Evolutionary conservation across 2,797 vertebrate species (phyloP), one percentile per base, ranked within the genome.

Genomic region (Emydoidea blandingii): DNA sequence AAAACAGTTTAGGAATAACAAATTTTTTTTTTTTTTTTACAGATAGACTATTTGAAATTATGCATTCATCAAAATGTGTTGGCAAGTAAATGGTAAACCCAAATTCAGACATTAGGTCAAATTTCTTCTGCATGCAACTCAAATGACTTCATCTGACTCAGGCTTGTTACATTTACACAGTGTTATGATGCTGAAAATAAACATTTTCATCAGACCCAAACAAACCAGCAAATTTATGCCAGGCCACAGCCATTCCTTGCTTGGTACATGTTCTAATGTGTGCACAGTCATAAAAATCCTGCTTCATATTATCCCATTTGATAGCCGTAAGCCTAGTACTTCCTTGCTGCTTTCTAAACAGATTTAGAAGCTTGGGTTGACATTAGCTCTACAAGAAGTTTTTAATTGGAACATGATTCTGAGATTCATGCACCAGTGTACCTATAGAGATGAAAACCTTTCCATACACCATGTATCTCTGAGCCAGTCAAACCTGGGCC

Each of bases 371-470:
- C 83, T 0, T 29, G 49, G 81, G 57, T 19, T 94, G 95, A 92
- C 87, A 96, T 93, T 84, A 96, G 65, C 81, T 95, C 79, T 94
- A 88, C 93, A 95, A 95, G 93, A 97, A 97, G 95, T 80, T 93
- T 95, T 96, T 92, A 95, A 97, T 83, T 88, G 0, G 0, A 92
- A 80, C 83, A 68, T 57, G 93, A 88, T 90, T 95, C 81, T 79
- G 80, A 95, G 93, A 97, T 14, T 95, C 91, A 96, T 31, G 76
- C 93, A 95, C 85, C 93, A 56, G 31, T 84, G 90, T 96, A 94
- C 90, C 62, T 11, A 4, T 83, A 56, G 68, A 79, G 27, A 89
- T 78, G 12, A 82, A 97, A 96, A 54, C 86, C 93, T 96, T 96
- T 94, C 96, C 91, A 84, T 56, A 79, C 62, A 81, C 53, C 79